Evolutionary conservation across 1,140 invertebrate species (phyloP), one percentile per base, ranked within the genome.

Genomic region (Drosophila pruinosa): DNA sequence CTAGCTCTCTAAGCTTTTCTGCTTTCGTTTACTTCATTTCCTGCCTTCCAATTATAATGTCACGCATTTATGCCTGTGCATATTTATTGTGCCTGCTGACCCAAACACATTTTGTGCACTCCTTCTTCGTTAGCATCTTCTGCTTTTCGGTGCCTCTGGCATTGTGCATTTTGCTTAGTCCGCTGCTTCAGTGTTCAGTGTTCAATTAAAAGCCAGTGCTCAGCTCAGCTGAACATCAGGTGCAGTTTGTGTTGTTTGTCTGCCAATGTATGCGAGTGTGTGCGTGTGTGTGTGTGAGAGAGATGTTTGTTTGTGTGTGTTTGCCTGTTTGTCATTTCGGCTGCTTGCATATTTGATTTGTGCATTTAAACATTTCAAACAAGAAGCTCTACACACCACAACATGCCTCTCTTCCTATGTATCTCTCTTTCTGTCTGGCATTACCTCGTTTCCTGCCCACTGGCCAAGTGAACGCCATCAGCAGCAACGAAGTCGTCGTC

Each of bases 341-440:
- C 81, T 85, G 77, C 81, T 85, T 85, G 80, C 81, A 85, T 85
- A 85, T 85, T 85, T 85, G 80, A 85, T 85, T 85, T 85, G 80
- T 85, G 81, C 80, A 86, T 85, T 85, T 86, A 85, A 85, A 85
- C 80, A 85, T 85, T 85, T 88, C 69, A 85, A 85, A 86, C 81
- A 74, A 21, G 6, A 3, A 21, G 6, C 15, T n/a, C 24, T 36
- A n/a, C 15, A 7, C n/a, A 14, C 4, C 24, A 17, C 1, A 3
- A 12, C 48, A 4, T 28, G 45, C 22, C 47, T 7, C 53, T 48
- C 54, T 21, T 45, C 22, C 26, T 5, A n/a, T 38, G 36, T 39
- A n/a, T 15, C 28, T 39, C 10, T 22, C 34, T 43, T 7, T 26
- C n/a, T n/a, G n/a, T 14, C 7, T 24, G 3, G 8, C 19, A 3